A percentile compares a stretch with the other conserved stretches of the same genome.
These are phyloP conservation scores for Drosophila miranda DNA, from an alignment of 1,140 invertebrate species.

Conservation along the genomic window DNA sequence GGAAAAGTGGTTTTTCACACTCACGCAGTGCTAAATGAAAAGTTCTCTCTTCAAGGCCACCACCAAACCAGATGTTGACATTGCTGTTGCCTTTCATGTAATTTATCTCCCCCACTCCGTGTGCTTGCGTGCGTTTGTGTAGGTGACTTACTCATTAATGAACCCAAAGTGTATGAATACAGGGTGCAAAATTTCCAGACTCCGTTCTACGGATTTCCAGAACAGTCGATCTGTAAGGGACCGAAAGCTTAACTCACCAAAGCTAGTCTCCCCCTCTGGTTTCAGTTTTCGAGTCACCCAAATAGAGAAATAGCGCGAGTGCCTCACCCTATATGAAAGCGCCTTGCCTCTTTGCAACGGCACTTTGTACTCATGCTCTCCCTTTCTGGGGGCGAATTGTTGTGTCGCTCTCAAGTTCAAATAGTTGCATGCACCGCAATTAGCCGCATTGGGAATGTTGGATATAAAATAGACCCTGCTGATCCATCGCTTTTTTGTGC, in stretches of 20 bases:
- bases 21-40: slow-evolving; percentile 24
- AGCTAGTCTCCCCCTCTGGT: no score
- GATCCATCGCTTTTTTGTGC: neutral
- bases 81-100: slow-evolving; percentile 47
- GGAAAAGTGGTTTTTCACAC: slow-evolving; percentile 56
- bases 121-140: slow-evolving; percentile 21
- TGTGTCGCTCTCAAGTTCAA: slow-evolving; percentile 55
- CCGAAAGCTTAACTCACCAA: no score
- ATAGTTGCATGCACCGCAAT: slow-evolving; percentile 64
- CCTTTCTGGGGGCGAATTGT: neutral
- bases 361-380: slow-evolving; percentile 16
- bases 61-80: slow-evolving; percentile 46
- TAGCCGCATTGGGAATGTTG: slow-evolving; percentile 43
- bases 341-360: slow-evolving; percentile 15
- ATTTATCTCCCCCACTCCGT: slow-evolving; percentile 1
- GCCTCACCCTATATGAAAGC: no score
- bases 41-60: slow-evolving; percentile 48
- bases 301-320: no score
- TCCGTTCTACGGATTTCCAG: no score
- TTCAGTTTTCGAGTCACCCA: no score
- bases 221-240: no score
- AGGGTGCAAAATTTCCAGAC: no score
- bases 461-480: slow-evolving; percentile 59
- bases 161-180: no score
- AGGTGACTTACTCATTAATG: slow-evolving; percentile 40